Evolutionary conservation across 2,888 invertebrate genomes (phyloP), one percentile per base, ranked within the genome.

Genomic region (Pemphredon lugubris): DNA sequence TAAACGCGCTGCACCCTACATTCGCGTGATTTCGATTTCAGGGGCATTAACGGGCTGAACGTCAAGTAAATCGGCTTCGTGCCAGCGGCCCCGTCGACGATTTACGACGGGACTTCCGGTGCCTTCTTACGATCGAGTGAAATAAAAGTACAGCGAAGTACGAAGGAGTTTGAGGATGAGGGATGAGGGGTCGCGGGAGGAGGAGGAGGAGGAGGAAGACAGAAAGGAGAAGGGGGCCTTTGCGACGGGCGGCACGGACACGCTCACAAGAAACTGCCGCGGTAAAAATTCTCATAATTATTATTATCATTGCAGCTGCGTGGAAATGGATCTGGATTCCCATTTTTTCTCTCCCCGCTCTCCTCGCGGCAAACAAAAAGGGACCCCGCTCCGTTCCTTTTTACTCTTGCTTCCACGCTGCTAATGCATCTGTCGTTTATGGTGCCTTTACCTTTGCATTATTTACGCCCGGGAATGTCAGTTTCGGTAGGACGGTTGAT

Each of bases 21-120:
- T 16, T 51, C 34, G 60, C 60, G 40, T 40, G 60, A 69, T 65
- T 42, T 30, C 23, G 64, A 63, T 66, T 60, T 53, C 51, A 39
- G 40, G 14, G 57, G 51, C 48, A 48, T 75, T 64, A 59, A 54
- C 58, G 21, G 37, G 40, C 34, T 45, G 23, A 44, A 39, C 69
- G 60, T 18, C n/a, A 21, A 37, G 34, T 75, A 75, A 80, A 76
- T 77, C 66, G 69, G 72, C 61, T 73, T 63, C 50, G 66, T 68
- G 71, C 57, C 58, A 23, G 34, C 61, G 73, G 70, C 75, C 75
- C 64, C 67, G 73, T 77, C 81, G 57, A 55, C 74, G 76, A 82
- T 82, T 73, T 75, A 77, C 70, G 75, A 63, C 55, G 40, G 40
- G 72, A 73, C 58, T 77, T 77, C 48, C 70, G 59, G 18, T 45